Evolutionary conservation across 2,797 vertebrate species (phyloP).

Genomic region (Phrynocephalus guinanensis): DNA sequence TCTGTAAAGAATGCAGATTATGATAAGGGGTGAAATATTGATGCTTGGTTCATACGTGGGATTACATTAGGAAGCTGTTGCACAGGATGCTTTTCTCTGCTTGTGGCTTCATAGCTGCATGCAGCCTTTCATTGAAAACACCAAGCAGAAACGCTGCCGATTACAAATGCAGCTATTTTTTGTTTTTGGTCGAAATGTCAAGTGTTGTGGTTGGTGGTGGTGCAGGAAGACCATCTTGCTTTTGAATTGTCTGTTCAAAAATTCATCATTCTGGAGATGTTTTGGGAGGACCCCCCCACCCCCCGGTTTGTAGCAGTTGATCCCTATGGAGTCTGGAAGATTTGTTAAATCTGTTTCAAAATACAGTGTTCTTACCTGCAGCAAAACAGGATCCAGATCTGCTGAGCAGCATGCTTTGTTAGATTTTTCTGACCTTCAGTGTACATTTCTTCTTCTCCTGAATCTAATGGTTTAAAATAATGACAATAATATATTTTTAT

Average conservation of each 20-base stretch:
- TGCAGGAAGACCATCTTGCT: slow-evolving; percentile 69
- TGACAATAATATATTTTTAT: slow-evolving; percentile 1
- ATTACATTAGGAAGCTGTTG: slow-evolving; percentile 67
- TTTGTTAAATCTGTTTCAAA: slow-evolving; percentile 42
- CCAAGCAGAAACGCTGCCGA: slow-evolving; percentile 44
- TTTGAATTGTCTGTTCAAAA: slow-evolving; percentile 57
- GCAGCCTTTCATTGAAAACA: slow-evolving; percentile 47
- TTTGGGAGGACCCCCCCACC: slow-evolving; percentile 19
- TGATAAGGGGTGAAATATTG: slow-evolving; percentile 64
- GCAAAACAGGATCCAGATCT: slow-evolving; percentile 21
- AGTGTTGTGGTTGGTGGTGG: slow-evolving; percentile 55
- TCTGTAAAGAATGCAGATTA: slow-evolving; percentile 57
- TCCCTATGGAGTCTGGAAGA: slow-evolving; percentile 54
- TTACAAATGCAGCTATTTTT: slow-evolving; percentile 42
- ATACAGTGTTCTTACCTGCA: slow-evolving; percentile 35
- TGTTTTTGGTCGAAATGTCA: slow-evolving; percentile 60
- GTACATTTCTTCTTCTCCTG: slow-evolving; percentile 7
- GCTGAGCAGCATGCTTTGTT: neutral
- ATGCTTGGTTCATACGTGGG: slow-evolving; percentile 58
- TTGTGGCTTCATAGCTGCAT: slow-evolving; percentile 51
- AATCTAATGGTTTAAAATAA: slow-evolving; percentile 30
- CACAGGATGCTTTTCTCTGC: slow-evolving; percentile 54
- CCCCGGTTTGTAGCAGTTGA: slow-evolving; percentile 44
- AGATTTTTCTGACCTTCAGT: slow-evolving; percentile 26
- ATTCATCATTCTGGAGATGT: slow-evolving; percentile 48